Percentiles rank a stretch among this genome's conserved stretches.
Evolutionary conservation across 1,140 invertebrate species (phyloP).

Genomic region (Arctopsyche grandis): DNA sequence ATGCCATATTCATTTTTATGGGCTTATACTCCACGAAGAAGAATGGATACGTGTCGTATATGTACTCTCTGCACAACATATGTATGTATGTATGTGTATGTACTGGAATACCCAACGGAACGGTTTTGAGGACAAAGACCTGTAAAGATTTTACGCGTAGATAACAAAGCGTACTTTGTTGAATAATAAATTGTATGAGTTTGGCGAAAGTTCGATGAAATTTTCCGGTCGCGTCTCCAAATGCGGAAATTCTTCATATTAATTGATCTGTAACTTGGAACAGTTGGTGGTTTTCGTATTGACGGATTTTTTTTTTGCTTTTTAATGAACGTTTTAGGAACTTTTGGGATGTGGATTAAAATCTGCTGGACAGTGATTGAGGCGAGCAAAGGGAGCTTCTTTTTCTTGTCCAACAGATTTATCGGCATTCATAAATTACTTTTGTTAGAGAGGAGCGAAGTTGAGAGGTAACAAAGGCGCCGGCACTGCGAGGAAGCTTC

Average conservation of each 20-base stretch:
- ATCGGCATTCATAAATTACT: constrained; percentile 54
- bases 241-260: background rate
- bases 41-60: constrained; percentile 42
- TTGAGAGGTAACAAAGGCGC: constrained; percentile 51
- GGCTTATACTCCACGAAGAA: constrained; percentile 33
- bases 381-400: constrained; percentile 29
- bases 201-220: constrained; percentile 7
- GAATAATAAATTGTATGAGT: constrained; percentile 18
- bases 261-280: background rate
- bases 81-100: background rate
- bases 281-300: background rate
- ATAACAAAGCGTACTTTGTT: constrained; percentile 21
- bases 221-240: background rate
- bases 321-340: background rate
- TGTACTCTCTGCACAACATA: too few relatives aligned
- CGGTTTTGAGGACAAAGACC: constrained; percentile 35
- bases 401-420: constrained; percentile 49
- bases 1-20: constrained; percentile 51
- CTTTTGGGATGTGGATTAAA: constrained; percentile 41
- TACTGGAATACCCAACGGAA: background rate
- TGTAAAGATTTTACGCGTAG: constrained; percentile 32
- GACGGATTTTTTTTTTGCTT: too few relatives aligned
- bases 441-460: constrained; percentile 48
- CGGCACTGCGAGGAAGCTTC: constrained; percentile 45
- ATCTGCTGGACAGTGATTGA: constrained; percentile 50